Evolutionary conservation across 2,113 vertebrate species (phyloP).

Genomic region (Eudorcas thomsonii): DNA sequence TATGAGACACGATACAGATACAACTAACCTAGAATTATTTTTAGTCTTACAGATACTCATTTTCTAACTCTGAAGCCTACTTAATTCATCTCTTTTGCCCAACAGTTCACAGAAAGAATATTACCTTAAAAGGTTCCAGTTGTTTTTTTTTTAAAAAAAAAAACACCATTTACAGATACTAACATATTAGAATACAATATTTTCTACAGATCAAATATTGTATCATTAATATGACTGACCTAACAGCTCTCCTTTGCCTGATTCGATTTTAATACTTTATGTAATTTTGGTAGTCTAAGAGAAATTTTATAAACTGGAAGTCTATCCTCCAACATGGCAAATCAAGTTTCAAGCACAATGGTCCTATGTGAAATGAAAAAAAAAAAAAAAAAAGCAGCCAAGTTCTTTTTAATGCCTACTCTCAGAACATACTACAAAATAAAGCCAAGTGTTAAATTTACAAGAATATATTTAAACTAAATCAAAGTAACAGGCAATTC

Average conservation of each 20-base stretch:
- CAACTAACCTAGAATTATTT: not conserved
- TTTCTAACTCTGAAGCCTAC: not conserved
- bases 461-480: not conserved
- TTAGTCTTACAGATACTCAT: not conserved
- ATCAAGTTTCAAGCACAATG: conserved; percentile 81
- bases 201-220: conserved; percentile 67
- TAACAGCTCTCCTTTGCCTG: conserved; percentile 77
- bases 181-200: conserved; percentile 76
- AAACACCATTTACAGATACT: conserved; percentile 6
- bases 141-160: not conserved
- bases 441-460: not conserved
- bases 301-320: conserved; percentile 75
- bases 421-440: conserved; percentile 63
- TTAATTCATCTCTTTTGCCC: not conserved
- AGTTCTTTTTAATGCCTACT: conserved; percentile 81
- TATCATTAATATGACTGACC: conserved; percentile 75
- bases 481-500: not conserved
- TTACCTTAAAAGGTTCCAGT: not conserved
- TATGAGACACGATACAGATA: not conserved
- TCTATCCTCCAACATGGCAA: conserved; percentile 82
- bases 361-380: conserved; percentile 76
- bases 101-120: not conserved
- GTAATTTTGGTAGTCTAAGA: conserved; percentile 79
- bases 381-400: conserved; percentile 60
- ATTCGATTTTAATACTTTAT: conserved; percentile 74